Percentiles rank a stretch among this genome's conserved stretches.
phyloP scores from a whole-genome alignment of 2,113 vertebrate species.

The Rhabdornis inornatus region DNA sequence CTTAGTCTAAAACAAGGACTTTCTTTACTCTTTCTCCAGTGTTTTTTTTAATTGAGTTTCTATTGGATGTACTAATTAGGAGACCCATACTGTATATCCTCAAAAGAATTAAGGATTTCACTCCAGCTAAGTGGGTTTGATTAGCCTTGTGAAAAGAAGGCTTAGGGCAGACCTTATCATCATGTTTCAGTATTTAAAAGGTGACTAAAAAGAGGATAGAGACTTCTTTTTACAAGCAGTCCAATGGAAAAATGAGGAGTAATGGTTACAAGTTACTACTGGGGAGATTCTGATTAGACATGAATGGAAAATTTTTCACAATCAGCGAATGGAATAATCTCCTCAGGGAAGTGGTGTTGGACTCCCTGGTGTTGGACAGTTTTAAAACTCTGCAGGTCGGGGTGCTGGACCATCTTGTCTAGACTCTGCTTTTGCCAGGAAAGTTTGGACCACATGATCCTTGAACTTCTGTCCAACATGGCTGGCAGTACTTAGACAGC shows the following conservation, averaged over 20 bases:
- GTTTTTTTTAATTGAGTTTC: neutral
- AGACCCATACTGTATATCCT: neutral
- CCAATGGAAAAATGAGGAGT: neutral
- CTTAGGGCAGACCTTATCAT: neutral
- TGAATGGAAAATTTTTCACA: neutral
- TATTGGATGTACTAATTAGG: neutral
- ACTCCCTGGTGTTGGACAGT: neutral
- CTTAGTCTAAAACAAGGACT: neutral
- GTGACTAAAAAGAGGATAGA: neutral
- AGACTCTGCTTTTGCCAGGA: neutral
- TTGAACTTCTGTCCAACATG: neutral
- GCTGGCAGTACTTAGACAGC: neutral
- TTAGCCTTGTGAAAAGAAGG: neutral
- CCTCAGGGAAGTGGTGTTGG: neutral
- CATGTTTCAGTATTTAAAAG: neutral
- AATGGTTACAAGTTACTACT: neutral
- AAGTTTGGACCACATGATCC: neutral
- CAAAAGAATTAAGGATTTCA: slow-evolving; percentile 13
- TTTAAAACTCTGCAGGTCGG: neutral
- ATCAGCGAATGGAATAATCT: neutral
- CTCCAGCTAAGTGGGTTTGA: neutral
- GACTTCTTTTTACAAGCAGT: neutral
- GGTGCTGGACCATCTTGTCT: neutral
- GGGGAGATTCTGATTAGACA: neutral
- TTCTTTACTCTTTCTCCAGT: neutral